Base-by-base conservation (phyloP, 2,797 vertebrate genomes). In the Ctenochaetus hawaiiensis region DNA sequence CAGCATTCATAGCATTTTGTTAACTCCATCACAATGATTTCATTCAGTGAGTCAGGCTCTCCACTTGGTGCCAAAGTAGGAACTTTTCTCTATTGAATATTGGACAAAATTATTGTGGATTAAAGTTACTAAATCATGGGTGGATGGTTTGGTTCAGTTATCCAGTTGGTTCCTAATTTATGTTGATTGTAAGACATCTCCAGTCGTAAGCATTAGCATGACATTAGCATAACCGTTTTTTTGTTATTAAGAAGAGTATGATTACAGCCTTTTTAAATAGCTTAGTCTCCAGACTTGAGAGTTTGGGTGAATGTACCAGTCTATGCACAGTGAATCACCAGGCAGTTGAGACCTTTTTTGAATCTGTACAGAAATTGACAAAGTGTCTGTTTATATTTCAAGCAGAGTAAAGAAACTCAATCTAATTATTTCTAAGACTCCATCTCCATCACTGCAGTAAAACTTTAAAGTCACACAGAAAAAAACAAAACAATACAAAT, bases 191-290 rank as follows among this genome's bases (percentile, higher is more conserved):
- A 17, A 18, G 51, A 53, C 30, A 34, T 67, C 17, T 39, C 34
- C 6, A 30, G 13, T 17, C 56, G 2, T 20, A 48, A 48, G 17
- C 20, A 26, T 49, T 9, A 68, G 72, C 65, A 65, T 30, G 9
- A 22, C 30, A 49, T 57, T 16, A 68, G 72, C 65, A 65, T 30
- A 8, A 22, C 10, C 17, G 39, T 62, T 58, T 52, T 52, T 43
- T 11, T 54, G 47, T 56, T 45, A 34, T 57, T 14, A 11, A 64
- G 16, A 18, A 39, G 23, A 47, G 0, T 48, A 17, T 34, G 41
- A 79, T 43, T 77, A 59, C n/a, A 66, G 37, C 57, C 18, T 17
- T 17, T 6, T 10, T 56, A 78, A 67, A 47, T 26, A 4, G 9
- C 43, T 39, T 51, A 16, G 5, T n/a, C 8, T 44, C 20, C 26